Conservation (phyloP, 2,113 vertebrate species). For the Lampris megalopsis region DNA sequence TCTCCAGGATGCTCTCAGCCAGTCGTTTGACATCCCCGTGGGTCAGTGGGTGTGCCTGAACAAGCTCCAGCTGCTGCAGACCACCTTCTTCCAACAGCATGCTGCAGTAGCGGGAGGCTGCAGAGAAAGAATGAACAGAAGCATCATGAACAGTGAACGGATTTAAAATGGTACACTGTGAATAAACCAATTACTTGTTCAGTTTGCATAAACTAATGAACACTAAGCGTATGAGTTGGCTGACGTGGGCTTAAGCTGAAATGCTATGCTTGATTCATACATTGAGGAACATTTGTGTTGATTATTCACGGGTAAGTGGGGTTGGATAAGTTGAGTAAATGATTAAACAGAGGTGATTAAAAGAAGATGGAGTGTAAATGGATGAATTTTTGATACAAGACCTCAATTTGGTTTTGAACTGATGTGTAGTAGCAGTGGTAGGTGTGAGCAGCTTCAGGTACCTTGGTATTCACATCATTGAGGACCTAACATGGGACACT, state of each 20-base stretch:
- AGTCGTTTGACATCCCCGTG: slow-evolving; percentile 90
- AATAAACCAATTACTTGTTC: too few species aligned
- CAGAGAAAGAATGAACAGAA: slow-evolving; percentile 1
- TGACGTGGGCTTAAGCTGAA: too few species aligned
- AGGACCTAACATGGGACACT: too few species aligned
- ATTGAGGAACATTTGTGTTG: too few species aligned
- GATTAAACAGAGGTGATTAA: background rate
- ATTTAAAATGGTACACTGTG: too few species aligned
- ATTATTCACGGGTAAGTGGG: too few species aligned
- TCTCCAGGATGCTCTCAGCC: slow-evolving; percentile 92
- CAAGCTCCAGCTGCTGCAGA: slow-evolving; percentile 90
- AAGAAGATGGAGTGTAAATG: background rate
- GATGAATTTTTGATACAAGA: background rate
- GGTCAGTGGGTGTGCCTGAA: slow-evolving; percentile 89
- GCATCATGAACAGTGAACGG: background rate
- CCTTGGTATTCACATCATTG: too few species aligned
- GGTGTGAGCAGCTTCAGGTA: too few species aligned
- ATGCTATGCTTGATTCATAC: too few species aligned
- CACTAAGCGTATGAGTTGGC: too few species aligned
- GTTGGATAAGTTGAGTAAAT: background rate
- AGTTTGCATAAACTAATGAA: too few species aligned
- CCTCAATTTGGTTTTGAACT: background rate
- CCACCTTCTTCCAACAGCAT: slow-evolving; percentile 98
- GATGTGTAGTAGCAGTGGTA: too few species aligned
- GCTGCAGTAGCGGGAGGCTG: slow-evolving; percentile 96